A percentile compares a stretch with the other conserved stretches of the same genome.
Evolutionary conservation across 2,113 vertebrate genomes (phyloP).

Genomic region (Grammomys dolichurus): DNA sequence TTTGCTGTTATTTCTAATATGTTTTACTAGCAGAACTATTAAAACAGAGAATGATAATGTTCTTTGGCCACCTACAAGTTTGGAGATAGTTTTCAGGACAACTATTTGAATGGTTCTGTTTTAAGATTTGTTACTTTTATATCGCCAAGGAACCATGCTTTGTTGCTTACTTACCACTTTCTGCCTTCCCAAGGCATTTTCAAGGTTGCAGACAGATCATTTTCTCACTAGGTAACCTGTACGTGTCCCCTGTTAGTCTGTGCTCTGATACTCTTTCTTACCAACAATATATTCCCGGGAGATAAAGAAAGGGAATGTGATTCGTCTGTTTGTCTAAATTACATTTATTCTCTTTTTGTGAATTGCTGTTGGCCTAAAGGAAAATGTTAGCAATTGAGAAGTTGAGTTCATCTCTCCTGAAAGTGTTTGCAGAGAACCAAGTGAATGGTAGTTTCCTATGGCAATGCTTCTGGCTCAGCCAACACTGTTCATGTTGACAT

Average conservation of each 20-base stretch:
- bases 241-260: not conserved
- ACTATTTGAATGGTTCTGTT: not conserved
- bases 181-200: not conserved
- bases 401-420: not conserved
- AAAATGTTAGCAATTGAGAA: not conserved
- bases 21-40: not conserved
- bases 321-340: not conserved
- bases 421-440: not conserved
- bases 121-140: conserved; percentile 17
- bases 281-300: not conserved
- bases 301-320: not conserved
- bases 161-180: not conserved
- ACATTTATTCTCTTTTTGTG: not conserved
- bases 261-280: not conserved
- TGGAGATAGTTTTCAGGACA: not conserved
- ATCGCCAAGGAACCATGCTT: not conserved
- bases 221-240: not conserved
- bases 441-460: not conserved
- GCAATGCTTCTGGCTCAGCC: not conserved
- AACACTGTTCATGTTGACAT: not conserved
- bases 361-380: not conserved
- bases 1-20: not conserved
- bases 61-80: not conserved
- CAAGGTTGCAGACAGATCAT: not conserved
- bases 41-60: not conserved